phyloP scores from a whole-genome alignment of 2,113 vertebrate genomes.

The Mustelus asterias region DNA sequence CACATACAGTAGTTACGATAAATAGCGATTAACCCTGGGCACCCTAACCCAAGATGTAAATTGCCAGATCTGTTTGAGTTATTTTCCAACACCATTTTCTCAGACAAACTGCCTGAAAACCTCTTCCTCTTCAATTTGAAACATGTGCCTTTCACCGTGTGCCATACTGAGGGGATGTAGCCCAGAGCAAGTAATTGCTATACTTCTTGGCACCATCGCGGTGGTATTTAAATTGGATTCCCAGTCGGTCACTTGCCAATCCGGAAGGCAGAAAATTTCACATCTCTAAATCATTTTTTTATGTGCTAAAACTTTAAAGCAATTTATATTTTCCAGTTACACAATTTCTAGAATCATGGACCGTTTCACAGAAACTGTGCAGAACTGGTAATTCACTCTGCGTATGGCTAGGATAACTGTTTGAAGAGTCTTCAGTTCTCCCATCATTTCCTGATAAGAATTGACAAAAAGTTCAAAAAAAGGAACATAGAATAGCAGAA shows the following conservation, averaged over 20 bases:
- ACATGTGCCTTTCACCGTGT: background rate
- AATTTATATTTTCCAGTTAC: slow-evolving; percentile 17
- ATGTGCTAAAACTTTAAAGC: background rate
- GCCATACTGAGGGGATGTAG: background rate
- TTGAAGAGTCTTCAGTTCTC: background rate
- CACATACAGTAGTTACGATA: background rate
- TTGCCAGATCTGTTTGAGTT: background rate
- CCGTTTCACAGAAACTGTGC: background rate
- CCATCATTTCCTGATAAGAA: background rate
- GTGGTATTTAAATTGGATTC: slow-evolving; percentile 16
- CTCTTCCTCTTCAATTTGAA: background rate
- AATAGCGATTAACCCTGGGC: background rate
- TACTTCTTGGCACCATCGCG: background rate
- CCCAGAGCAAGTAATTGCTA: background rate
- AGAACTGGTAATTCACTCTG: background rate
- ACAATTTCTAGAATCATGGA: background rate
- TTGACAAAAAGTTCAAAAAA: background rate
- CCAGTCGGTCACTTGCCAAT: background rate
- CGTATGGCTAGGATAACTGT: background rate
- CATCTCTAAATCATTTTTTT: background rate
- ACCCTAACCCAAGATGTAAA: background rate
- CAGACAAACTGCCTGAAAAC: background rate
- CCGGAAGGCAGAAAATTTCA: background rate
- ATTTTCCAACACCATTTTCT: background rate
- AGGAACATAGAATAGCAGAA: background rate